Base-by-base conservation (phyloP, 2,888 invertebrate species). In the Axea sp. region DNA sequence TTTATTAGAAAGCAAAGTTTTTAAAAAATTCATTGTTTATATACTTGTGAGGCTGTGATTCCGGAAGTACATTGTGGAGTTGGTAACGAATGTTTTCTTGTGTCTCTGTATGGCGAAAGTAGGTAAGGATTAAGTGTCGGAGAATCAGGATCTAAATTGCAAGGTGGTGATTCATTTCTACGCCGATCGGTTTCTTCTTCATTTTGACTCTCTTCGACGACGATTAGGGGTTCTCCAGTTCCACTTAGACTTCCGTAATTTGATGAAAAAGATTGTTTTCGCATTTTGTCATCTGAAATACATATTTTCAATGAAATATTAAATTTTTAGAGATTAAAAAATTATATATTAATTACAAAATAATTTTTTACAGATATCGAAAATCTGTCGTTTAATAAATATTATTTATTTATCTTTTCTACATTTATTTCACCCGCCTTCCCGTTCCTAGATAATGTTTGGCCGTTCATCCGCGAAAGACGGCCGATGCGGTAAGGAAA, bases 61-160 rank as follows among this genome's bases (percentile, higher is more conserved):
- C 95, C 95, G 60, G 94, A 92, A 15, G 94, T 93, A 81, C 95
- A 95, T 78, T 94, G 93, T 1, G 95, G 95, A 0, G 95, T 95
- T 1, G 95, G 95, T 79, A 95, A 88, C 14, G 95, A 95, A 82
- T 95, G 94, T 82, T 95, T 95, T 80, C 95, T 90, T 0, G 92
- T 91, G 80, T 94, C 93, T 12, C 94, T 90, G 92, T 93, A 95
- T 2, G 95, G 95, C 0, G 95, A 95, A 57, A 95, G 88, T 45
- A 95, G 90, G 88, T 94, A 95, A 0, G 95, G 95, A 87, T 95
- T 95, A 68, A 89, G 85, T 1, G 92, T 92, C 0, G 94, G 94
- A 0, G 94, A 94, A 84, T 94, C 94, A 71, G 93, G 92, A 83
- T 93, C 94, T 35, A 94, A 88, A 31, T 92, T 93, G 19, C 92